These are phyloP conservation scores for Agriotes lineatus DNA, from an alignment of 2,888 invertebrate species.

Conservation along the genomic window DNA sequence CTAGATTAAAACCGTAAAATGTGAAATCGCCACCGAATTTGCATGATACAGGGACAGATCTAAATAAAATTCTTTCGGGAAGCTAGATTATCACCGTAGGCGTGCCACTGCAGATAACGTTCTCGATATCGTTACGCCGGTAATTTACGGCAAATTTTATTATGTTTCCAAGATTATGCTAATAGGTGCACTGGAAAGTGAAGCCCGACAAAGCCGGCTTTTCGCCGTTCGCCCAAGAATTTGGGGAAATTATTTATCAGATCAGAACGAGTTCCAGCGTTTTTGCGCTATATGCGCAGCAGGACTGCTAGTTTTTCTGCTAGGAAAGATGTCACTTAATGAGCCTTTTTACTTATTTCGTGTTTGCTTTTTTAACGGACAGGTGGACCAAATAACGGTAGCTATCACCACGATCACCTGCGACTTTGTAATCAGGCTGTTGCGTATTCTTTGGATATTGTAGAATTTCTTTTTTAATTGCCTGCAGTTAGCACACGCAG, in stretches of 20 bases:
- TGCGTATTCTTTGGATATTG: neutral
- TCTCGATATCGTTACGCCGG: neutral
- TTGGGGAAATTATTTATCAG: neutral
- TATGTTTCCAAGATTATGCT: conserved; percentile 7
- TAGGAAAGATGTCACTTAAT: conserved; percentile 26
- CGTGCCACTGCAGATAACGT: conserved; percentile 3
- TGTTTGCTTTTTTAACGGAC: conserved; percentile 16
- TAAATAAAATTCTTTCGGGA: neutral
- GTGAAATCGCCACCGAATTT: neutral
- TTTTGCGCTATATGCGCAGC: conserved; percentile 20
- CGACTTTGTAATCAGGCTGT: conserved; percentile 30
- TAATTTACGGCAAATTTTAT: conserved; percentile 15
- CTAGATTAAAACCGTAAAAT: conserved; percentile 16
- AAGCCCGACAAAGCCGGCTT: neutral
- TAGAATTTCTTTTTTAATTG: conserved; percentile 2
- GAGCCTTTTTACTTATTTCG: conserved; percentile 17
- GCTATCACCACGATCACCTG: conserved; percentile 28
- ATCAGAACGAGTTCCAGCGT: neutral
- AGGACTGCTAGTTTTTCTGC: conserved; percentile 15
- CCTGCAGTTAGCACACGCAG: neutral
- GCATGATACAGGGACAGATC: conserved; percentile 9
- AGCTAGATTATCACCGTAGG: conserved; percentile 19
- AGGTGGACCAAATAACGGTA: conserved; percentile 36
- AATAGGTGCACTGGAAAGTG: conserved; percentile 2
- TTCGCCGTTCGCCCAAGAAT: neutral